Conservation (phyloP, 2,797 vertebrate genomes). For the Naso thynnoides region DNA sequence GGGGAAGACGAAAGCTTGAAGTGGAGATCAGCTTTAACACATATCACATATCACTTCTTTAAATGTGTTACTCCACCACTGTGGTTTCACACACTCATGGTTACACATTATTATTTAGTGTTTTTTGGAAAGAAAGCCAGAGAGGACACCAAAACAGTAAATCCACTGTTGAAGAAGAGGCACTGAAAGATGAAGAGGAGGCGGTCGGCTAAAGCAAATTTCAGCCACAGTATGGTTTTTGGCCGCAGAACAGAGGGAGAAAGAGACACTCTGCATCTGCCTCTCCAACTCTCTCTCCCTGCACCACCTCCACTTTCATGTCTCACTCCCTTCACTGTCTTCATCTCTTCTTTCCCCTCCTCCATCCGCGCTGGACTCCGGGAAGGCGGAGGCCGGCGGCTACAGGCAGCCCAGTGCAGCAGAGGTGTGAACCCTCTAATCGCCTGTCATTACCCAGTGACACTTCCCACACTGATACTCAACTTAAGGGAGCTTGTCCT, state of each 20-base stretch:
- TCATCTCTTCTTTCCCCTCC: constrained; percentile 19
- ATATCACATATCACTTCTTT: constrained; percentile 30
- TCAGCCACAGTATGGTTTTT: constrained; percentile 57
- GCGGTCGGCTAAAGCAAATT: constrained; percentile 41
- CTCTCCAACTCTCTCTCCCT: constrained; percentile 28
- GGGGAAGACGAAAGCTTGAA: constrained; percentile 20
- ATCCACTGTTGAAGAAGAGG: constrained; percentile 40
- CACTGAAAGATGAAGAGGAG: constrained; percentile 34
- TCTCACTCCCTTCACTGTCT: constrained; percentile 41
- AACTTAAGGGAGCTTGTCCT: constrained; percentile 37
- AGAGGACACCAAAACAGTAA: constrained; percentile 44
- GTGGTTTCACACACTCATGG: constrained; percentile 39
- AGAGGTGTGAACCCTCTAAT: constrained; percentile 71
- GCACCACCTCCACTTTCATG: constrained; percentile 40
- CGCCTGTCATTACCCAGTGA: constrained; percentile 57
- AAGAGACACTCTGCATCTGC: constrained; percentile 45
- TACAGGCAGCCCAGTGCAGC: constrained; percentile 43
- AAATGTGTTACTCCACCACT: constrained; percentile 50
- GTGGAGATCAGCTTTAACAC: constrained; percentile 39
- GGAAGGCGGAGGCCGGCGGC: constrained; percentile 26
- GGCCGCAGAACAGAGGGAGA: constrained; percentile 51
- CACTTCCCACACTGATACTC: constrained; percentile 50
- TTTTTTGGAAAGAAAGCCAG: constrained; percentile 39
- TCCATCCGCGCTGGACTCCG: constrained; percentile 22
- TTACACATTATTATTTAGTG: constrained; percentile 52